Evolutionary conservation across 2,113 vertebrate species (phyloP).

Genomic region (Cebus imitator): DNA sequence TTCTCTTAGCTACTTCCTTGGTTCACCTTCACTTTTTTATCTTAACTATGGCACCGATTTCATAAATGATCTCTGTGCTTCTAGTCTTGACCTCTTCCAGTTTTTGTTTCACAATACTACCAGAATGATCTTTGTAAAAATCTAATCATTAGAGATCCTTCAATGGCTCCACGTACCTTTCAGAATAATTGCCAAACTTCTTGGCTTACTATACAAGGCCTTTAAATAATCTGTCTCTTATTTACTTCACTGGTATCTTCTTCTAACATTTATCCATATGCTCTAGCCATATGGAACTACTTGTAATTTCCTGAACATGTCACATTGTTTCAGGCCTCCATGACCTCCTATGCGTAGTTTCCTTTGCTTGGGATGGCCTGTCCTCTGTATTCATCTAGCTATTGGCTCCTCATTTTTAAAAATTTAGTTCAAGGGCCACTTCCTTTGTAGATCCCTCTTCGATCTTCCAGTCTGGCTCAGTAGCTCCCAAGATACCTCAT

Average conservation of each 20-base stretch:
- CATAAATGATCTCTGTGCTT: not conserved
- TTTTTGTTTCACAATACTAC: not conserved
- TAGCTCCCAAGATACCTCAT: not conserved
- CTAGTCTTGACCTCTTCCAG: not conserved
- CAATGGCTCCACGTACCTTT: not conserved
- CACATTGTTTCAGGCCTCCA: slow-evolving; percentile 7
- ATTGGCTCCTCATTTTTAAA: not conserved
- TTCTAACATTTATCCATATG: slow-evolving; percentile 21
- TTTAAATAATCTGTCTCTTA: not conserved
- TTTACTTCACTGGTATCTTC: not conserved
- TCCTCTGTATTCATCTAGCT: not conserved
- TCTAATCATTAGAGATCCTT: not conserved
- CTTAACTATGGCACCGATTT: not conserved
- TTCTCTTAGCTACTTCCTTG: not conserved
- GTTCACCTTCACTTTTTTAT: not conserved
- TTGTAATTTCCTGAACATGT: slow-evolving; percentile 41
- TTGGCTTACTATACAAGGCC: not conserved
- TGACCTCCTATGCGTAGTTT: slow-evolving; percentile 1
- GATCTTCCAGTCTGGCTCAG: not conserved
- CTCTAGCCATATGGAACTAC: not conserved
- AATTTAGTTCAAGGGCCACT: not conserved
- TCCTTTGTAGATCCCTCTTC: not conserved
- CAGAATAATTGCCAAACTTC: slow-evolving; percentile 38
- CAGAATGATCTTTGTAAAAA: not conserved
- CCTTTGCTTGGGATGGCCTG: not conserved